Evolutionary conservation across 2,797 vertebrate species (phyloP), one percentile per base, ranked within the genome.

Genomic region (Acrossocheilus wenchowensis): DNA sequence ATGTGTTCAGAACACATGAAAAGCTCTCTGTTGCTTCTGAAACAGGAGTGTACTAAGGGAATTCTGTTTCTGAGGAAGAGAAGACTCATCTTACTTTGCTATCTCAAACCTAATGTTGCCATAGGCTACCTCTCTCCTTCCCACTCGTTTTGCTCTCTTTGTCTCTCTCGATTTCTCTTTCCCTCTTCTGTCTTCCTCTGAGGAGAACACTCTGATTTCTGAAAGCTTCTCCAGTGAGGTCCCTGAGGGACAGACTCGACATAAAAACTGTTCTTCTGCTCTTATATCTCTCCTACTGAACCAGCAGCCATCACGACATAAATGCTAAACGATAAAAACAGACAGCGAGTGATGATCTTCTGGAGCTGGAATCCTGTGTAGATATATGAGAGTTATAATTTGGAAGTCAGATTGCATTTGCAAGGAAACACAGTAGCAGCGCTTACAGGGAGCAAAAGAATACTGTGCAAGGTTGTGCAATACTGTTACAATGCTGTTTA

Each of bases 171-270:
- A 17, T 75, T 41, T 52, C 45, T 34, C 54, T 79, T 23, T 79
- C 41, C 36, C 36, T 78, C n/a, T 79, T 73, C 48, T 57, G 43
- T 68, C 36, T 71, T 60, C 34, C 54, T 83, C 39, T 60, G 41
- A 84, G 60, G 45, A 78, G 60, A 78, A 68, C 60, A 57, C 43
- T 64, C 21, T 3, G 82, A 77, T 77, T 75, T 84, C 73, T 84
- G 73, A 84, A 84, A 84, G 83, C 75, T 74, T 82, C 83, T 74
- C 83, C 62, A 79, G 75, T 75, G 54, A 39, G 72, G 75, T 72
- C 78, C 69, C 78, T 21, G 82, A 87, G 83, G 85, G 77, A 82
- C 77, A 81, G 50, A 54, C 62, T 81, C 36, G 0, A 82, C 60
- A 86, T 66, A 41, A 86, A 71, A 87, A 82, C 57, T 50, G 64